Conservation (phyloP, 2,888 invertebrate genomes). For the Eilema depressum region DNA sequence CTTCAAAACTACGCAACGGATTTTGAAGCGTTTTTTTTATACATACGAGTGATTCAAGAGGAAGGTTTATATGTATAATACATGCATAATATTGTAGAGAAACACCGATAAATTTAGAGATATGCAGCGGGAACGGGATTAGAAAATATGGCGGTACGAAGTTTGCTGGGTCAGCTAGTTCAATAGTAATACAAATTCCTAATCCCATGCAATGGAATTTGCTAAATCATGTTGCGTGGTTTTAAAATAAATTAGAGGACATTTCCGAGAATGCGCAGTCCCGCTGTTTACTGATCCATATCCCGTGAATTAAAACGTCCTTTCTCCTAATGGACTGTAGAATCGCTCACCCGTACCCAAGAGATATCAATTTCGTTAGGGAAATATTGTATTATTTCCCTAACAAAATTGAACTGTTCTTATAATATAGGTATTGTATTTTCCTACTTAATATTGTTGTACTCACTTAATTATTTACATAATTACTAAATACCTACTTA, state of each 20-base stretch:
- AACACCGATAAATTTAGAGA: too few relatives aligned
- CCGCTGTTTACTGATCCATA: slow-evolving; percentile 30
- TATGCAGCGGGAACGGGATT: too few relatives aligned
- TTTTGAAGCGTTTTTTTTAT: too few relatives aligned
- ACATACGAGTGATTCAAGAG: too few relatives aligned
- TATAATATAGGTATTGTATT: not conserved
- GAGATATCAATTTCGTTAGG: slow-evolving; percentile 33
- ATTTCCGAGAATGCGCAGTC: slow-evolving; percentile 47
- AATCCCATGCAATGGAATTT: not conserved
- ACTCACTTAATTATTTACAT: too few relatives aligned
- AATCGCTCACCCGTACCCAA: slow-evolving; percentile 23
- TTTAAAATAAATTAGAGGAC: slow-evolving; percentile 19
- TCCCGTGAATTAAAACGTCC: slow-evolving; percentile 29
- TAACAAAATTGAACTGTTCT: too few relatives aligned
- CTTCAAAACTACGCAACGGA: too few relatives aligned
- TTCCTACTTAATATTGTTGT: not conserved
- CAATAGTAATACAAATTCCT: not conserved
- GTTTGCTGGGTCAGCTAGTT: too few relatives aligned
- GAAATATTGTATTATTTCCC: slow-evolving; percentile 27
- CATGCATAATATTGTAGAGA: too few relatives aligned
- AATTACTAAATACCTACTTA: too few relatives aligned
- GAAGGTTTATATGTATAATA: too few relatives aligned
- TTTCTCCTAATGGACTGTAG: slow-evolving; percentile 18
- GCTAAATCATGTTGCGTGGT: not conserved
- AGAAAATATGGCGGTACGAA: too few relatives aligned